Conservation (phyloP, 1,140 invertebrate species). For the Caenorhabditis briggsae region DNA sequence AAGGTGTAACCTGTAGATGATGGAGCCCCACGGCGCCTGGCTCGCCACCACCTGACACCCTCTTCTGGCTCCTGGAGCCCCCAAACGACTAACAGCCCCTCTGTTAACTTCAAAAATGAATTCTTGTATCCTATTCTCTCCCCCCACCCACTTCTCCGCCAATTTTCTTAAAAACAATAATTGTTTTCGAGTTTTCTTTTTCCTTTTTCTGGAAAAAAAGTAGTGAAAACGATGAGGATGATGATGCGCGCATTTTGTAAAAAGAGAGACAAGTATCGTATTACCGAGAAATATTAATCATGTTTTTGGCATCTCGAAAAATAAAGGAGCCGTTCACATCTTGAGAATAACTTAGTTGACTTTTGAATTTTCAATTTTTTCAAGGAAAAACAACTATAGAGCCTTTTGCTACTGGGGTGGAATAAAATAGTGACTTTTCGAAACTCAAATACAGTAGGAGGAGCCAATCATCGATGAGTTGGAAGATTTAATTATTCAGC, state of each 20-base stretch:
- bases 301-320: background rate
- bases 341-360: slow-evolving; percentile 45
- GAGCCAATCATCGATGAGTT: background rate
- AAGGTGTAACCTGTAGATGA: background rate
- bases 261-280: slow-evolving; percentile 40
- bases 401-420: no score
- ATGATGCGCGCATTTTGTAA: background rate
- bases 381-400: no score
- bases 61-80: background rate
- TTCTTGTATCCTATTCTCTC: background rate
- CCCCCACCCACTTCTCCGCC: background rate
- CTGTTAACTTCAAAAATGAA: background rate
- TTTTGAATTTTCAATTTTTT: slow-evolving; percentile 46
- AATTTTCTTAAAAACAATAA: slow-evolving; percentile 41
- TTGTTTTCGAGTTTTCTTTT: slow-evolving; percentile 15
- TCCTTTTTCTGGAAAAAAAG: background rate
- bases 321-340: slow-evolving; percentile 35
- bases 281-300: slow-evolving; percentile 56
- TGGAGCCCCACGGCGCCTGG: slow-evolving; percentile 13
- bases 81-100: background rate
- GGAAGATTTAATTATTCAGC: background rate
- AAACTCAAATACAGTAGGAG: no score
- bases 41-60: slow-evolving; percentile 9
- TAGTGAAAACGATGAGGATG: background rate
- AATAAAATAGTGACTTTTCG: no score